phyloP scores from a whole-genome alignment of 1,140 invertebrate species.

The Venustaconcha ellipsiformis region DNA sequence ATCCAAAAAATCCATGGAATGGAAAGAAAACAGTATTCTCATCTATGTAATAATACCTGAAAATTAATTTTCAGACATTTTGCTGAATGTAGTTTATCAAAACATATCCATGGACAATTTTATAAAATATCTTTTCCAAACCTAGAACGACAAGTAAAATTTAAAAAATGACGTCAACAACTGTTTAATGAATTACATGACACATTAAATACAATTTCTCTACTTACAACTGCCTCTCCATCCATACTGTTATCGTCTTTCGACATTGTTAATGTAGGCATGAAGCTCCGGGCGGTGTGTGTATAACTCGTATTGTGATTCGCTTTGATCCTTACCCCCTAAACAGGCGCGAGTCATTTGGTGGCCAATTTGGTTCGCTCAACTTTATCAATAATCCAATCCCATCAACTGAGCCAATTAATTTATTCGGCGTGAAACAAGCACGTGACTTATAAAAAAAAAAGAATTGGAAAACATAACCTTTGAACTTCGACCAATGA shows the following conservation, averaged over 20 bases:
- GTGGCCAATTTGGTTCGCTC: constrained; percentile 36
- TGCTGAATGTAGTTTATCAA: background rate
- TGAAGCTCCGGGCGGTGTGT: no score
- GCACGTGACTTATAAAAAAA: constrained; percentile 41
- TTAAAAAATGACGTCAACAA: background rate
- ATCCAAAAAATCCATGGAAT: background rate
- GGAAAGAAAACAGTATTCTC: background rate
- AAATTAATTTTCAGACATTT: background rate
- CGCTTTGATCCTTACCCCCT: no score
- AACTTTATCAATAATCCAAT: constrained; percentile 60
- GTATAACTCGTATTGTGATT: no score
- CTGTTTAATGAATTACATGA: background rate
- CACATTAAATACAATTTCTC: constrained; percentile 48
- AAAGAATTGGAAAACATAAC: constrained; percentile 29
- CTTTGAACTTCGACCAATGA: constrained; percentile 25
- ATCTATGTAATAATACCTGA: background rate
- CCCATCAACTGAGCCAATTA: constrained; percentile 57
- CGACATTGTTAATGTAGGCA: constrained; percentile 35
- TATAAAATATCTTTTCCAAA: background rate
- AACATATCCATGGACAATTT: background rate
- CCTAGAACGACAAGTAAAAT: background rate
- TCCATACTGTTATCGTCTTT: constrained; percentile 83
- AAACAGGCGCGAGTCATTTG: no score
- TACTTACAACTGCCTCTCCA: constrained; percentile 70
- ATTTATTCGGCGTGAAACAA: constrained; percentile 49